Evolutionary conservation across 1,140 invertebrate genomes (phyloP).

Genomic region (Bombus turneri): DNA sequence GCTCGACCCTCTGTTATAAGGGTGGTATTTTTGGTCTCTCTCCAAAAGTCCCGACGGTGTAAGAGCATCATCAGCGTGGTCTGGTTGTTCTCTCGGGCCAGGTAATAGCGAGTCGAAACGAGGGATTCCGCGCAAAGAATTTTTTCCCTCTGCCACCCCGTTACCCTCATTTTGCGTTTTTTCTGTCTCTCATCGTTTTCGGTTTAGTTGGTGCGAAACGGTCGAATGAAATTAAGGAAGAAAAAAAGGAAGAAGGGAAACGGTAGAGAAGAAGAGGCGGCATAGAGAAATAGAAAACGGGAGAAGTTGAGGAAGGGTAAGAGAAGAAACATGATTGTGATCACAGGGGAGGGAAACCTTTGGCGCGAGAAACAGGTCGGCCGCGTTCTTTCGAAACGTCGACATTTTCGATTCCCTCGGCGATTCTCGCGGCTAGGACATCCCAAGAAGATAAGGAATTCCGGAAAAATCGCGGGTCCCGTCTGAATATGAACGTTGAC

Average conservation of each 20-base stretch:
- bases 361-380: conserved; percentile 52
- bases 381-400: conserved; percentile 53
- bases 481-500: conserved; percentile 56
- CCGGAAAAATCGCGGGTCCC: conserved; percentile 48
- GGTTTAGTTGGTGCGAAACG: conserved; percentile 19
- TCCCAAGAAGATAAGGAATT: conserved; percentile 56
- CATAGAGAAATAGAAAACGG: not conserved
- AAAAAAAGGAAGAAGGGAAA: not conserved
- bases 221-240: conserved; percentile 34
- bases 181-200: not conserved
- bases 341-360: not conserved
- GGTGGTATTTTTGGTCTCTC: conserved; percentile 25
- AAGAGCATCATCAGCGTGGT: conserved; percentile 5
- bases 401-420: conserved; percentile 56
- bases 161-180: no score
- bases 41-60: conserved; percentile 28
- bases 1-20: not conserved
- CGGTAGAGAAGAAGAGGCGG: not conserved
- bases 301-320: not conserved
- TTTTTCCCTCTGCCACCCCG: not conserved
- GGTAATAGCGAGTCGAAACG: conserved; percentile 26
- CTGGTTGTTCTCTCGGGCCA: not conserved
- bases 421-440: conserved; percentile 36
- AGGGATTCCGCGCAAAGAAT: conserved; percentile 37
- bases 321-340: no score